Evolutionary conservation across 2,113 vertebrate genomes (phyloP).

Genomic region (Gopherus flavomarginatus): DNA sequence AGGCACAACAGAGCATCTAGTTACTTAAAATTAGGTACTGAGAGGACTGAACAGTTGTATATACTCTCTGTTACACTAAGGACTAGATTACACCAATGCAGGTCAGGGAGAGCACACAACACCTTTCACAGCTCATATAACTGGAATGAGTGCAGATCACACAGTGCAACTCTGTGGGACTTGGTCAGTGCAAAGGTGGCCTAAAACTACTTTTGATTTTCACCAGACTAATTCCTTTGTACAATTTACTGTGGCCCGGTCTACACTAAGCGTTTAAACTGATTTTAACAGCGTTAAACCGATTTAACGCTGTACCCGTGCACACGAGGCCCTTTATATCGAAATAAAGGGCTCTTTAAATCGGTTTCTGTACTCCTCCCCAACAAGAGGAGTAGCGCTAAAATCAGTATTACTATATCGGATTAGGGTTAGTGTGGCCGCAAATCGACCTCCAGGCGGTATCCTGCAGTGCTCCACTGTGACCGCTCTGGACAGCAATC

Average conservation of each 20-base stretch:
- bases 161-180: not conserved
- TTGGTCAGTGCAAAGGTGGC: not conserved
- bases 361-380: too few relatives aligned
- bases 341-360: too few relatives aligned
- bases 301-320: too few relatives aligned
- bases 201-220: not conserved
- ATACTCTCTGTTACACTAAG: conserved; percentile 9
- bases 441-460: too few relatives aligned
- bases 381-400: too few relatives aligned
- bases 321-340: too few relatives aligned
- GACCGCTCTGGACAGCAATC: too few relatives aligned
- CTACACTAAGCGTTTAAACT: too few relatives aligned
- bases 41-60: not conserved
- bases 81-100: conserved; percentile 7
- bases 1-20: not conserved
- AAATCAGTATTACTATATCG: too few relatives aligned
- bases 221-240: not conserved
- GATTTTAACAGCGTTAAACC: too few relatives aligned
- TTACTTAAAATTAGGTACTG: not conserved
- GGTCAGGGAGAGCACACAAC: not conserved
- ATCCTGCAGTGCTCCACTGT: too few relatives aligned
- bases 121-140: not conserved
- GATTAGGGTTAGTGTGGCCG: too few relatives aligned
- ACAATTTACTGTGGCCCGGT: not conserved
- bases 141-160: not conserved